Evolutionary conservation across 2,113 vertebrate species (phyloP), one percentile per base, ranked within the genome.

Genomic region (Copsychus sechellarum): DNA sequence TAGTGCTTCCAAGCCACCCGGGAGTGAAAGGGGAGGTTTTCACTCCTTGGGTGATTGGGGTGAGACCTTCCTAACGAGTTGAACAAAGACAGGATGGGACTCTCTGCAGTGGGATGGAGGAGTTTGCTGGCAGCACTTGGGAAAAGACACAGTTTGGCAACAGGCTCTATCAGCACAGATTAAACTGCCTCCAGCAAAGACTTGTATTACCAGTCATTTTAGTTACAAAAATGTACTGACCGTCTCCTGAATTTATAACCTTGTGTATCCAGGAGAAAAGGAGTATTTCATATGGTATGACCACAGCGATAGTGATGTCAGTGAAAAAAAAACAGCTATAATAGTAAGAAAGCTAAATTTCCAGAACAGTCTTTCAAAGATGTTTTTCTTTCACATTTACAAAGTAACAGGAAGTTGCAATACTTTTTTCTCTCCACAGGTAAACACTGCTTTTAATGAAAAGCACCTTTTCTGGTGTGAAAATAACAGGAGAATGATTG

Each of bases 41-140:
- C 6, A 43, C 4, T 67, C 18, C 6, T 61, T 9, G 10, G 7
- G 12, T 19, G 31, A 54, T 3, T 11, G 2, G 4, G 5, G 1
- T 50, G 29, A 88, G 5, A 56, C 12, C 14, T 56, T 77, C 36
- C 36, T n/a, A 12, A n/a, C 0, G 2, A 70, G 28, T 22, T 53
- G 36, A 54, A 21, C 7, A 65, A 64, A 73, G 24, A 42, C 14
- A 57, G 22, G 4, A 7, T 15, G 18, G 28, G 31, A 40, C 20
- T 4, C 15, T 23, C 8, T 22, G 1, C 19, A 24, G 17, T 18
- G 4, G 5, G 14, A 40, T 5, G 10, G 25, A 86, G 22, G 11
- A 31, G 11, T 50, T 86, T 80, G 22, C 11, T 57, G 24, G 9
- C 10, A 58, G 28, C 42, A 91, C 50, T 18, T 20, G 8, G 15